Conservation (phyloP, 2,888 invertebrate species). For the Noctua comes region DNA sequence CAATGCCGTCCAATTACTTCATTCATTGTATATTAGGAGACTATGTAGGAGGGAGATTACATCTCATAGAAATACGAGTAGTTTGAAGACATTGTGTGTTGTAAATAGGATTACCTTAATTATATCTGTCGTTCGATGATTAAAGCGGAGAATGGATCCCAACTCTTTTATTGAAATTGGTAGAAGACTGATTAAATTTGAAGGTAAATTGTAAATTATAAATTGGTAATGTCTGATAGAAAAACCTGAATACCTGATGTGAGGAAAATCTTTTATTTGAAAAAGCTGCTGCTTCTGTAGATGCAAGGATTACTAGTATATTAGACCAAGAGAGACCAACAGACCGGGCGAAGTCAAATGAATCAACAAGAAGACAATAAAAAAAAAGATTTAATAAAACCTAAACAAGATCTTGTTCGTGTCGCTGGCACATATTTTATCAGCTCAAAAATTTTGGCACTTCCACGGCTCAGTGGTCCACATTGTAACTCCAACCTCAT, state of each 20-base stretch:
- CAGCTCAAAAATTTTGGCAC: neutral
- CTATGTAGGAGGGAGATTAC: conserved; percentile 48
- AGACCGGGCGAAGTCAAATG: neutral
- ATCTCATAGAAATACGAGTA: conserved; percentile 53
- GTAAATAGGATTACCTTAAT: conserved; percentile 51
- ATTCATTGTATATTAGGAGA: conserved; percentile 51
- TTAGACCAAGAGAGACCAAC: too few relatives aligned
- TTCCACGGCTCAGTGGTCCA: neutral
- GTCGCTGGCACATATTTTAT: neutral
- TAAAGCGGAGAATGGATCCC: conserved; percentile 21
- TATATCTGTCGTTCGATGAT: conserved; percentile 48
- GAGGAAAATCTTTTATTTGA: neutral
- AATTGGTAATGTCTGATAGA: neutral
- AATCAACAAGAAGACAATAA: neutral
- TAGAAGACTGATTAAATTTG: conserved; percentile 3
- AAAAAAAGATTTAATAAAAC: neutral
- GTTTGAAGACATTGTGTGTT: conserved; percentile 46
- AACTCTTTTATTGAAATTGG: conserved; percentile 20
- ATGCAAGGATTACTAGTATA: neutral
- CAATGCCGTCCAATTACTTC: conserved; percentile 63
- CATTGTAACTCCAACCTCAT: neutral
- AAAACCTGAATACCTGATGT: neutral
- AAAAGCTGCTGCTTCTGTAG: neutral
- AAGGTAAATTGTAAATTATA: neutral
- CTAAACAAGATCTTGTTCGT: neutral